These are phyloP conservation scores for Mixornis gularis DNA, from an alignment of 2,113 vertebrate species.

Conservation along the genomic window DNA sequence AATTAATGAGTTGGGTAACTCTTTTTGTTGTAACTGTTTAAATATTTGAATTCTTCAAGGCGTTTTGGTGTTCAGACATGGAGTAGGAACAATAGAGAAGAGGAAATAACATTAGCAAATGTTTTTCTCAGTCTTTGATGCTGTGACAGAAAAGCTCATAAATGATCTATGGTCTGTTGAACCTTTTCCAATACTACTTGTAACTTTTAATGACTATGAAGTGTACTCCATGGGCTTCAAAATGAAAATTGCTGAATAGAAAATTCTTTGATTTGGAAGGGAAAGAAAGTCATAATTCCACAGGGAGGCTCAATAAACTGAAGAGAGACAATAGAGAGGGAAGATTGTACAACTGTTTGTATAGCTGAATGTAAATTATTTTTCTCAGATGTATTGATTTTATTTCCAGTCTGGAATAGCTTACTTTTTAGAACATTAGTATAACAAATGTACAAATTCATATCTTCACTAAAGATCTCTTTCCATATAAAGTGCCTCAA, in stretches of 20 bases:
- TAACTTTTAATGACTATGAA: neutral
- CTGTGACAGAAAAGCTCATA: neutral
- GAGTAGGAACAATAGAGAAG: neutral
- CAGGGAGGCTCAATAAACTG: neutral
- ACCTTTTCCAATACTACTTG: neutral
- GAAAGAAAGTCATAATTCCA: neutral
- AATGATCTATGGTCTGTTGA: neutral
- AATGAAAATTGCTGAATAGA: neutral
- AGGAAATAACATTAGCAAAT: neutral
- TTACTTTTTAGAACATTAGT: neutral
- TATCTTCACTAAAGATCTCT: neutral
- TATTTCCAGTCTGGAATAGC: neutral
- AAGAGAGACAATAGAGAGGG: neutral
- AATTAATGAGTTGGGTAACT: neutral
- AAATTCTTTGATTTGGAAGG: neutral
- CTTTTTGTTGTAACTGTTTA: neutral
- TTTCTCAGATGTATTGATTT: neutral
- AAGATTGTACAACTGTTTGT: neutral
- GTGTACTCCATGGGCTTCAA: neutral
- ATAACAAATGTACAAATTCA: neutral
- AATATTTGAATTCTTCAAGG: constrained; percentile 9
- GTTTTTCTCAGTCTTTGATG: neutral
- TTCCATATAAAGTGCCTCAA: neutral
- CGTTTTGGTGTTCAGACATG: neutral
- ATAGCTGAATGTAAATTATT: neutral